Conservation (phyloP, 1,140 invertebrate species). For the Atta cephalotes region DNA sequence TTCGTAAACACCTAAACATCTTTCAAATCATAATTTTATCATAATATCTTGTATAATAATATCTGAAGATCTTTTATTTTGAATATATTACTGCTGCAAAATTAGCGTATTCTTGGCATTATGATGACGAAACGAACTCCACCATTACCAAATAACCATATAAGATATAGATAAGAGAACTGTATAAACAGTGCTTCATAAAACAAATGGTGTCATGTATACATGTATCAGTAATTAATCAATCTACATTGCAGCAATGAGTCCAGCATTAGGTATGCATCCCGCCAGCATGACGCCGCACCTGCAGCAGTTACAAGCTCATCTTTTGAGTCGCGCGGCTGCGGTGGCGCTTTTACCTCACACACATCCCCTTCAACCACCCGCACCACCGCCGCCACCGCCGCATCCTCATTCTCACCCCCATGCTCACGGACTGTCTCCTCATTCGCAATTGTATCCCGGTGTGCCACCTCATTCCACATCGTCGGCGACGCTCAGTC, state of each 20-base stretch:
- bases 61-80: background rate
- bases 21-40: background rate
- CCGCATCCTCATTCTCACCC: slow-evolving; percentile 84
- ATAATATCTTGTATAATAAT: too few species aligned
- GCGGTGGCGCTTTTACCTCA: slow-evolving; percentile 88
- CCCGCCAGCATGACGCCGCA: slow-evolving; percentile 88
- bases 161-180: too few species aligned
- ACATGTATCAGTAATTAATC: slow-evolving; percentile 11
- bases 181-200: too few species aligned
- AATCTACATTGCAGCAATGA: slow-evolving; percentile 84
- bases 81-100: background rate
- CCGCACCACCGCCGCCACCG: slow-evolving; percentile 86
- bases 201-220: too few species aligned
- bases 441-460: slow-evolving; percentile 83
- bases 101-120: background rate
- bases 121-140: background rate
- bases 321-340: slow-evolving; percentile 89
- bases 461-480: slow-evolving; percentile 83
- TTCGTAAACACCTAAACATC: background rate
- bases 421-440: slow-evolving; percentile 77
- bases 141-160: background rate
- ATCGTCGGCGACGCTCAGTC: slow-evolving; percentile 81
- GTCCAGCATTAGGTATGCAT: slow-evolving; percentile 90
- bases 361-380: slow-evolving; percentile 84
- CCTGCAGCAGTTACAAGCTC: slow-evolving; percentile 92